Evolutionary conservation across 2,113 vertebrate species (phyloP).

Genomic region (Seriola aureovittata): DNA sequence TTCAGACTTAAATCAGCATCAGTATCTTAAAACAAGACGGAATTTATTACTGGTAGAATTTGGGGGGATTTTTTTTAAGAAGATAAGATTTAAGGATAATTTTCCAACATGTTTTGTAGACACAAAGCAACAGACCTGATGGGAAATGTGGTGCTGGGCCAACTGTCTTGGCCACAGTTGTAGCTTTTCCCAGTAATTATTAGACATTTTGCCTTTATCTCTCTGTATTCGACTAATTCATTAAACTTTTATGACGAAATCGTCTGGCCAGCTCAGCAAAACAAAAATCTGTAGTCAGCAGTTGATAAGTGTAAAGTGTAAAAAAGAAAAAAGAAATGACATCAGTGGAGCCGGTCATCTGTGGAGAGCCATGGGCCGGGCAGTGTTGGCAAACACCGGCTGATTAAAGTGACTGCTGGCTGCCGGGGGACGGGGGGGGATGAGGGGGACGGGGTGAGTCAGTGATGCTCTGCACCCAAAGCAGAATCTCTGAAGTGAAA

Average conservation of each 20-base stretch:
- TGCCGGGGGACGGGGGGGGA: not conserved
- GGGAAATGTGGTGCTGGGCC: not conserved
- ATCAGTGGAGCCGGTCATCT: constrained; percentile 8
- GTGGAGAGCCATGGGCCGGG: not conserved
- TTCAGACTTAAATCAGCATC: too few species aligned
- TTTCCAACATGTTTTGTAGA: not conserved
- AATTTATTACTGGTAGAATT: too few species aligned
- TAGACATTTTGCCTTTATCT: not conserved
- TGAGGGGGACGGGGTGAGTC: not conserved
- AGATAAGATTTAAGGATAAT: not conserved
- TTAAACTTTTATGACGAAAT: not conserved
- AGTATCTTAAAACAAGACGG: too few species aligned
- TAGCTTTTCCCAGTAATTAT: not conserved
- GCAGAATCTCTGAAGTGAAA: not conserved
- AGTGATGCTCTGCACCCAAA: constrained; percentile 1
- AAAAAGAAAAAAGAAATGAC: not conserved
- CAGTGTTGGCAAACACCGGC: not conserved
- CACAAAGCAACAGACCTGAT: not conserved
- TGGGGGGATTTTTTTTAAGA: not conserved
- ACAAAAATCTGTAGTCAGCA: constrained; percentile 11
- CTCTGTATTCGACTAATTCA: not conserved
- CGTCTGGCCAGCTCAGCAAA: not conserved
- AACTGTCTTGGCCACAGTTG: too few species aligned
- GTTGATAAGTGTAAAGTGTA: not conserved
- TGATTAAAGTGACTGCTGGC: constrained; percentile 17